A percentile compares a stretch with the other conserved stretches of the same genome.
phyloP scores from a whole-genome alignment of 2,888 invertebrate species.

The Plebejus argus region DNA sequence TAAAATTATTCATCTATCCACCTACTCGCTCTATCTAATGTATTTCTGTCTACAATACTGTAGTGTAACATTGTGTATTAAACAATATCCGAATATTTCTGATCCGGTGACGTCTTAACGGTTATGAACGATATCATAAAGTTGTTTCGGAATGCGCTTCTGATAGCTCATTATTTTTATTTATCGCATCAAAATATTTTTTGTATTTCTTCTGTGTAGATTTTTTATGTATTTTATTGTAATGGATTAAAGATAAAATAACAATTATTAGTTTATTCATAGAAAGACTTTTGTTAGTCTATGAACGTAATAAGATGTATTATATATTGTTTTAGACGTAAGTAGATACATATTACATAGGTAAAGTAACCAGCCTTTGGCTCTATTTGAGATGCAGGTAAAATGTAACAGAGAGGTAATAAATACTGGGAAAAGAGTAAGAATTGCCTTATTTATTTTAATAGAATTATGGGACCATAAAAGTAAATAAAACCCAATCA shows the following conservation, averaged over 20 bases:
- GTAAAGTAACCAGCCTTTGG: no score
- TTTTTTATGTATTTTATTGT: conserved; percentile 22
- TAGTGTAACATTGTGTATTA: not conserved
- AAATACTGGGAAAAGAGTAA: no score
- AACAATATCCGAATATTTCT: conserved; percentile 52
- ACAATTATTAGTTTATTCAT: not conserved
- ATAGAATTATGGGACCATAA: no score
- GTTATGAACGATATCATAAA: conserved; percentile 64
- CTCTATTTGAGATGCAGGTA: no score
- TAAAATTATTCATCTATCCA: not conserved
- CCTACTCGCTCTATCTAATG: not conserved
- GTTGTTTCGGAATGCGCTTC: conserved; percentile 46
- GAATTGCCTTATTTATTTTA: no score
- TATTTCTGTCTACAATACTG: not conserved
- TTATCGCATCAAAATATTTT: conserved; percentile 40
- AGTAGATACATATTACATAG: no score
- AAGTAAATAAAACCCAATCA: not conserved
- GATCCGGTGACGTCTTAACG: conserved; percentile 69
- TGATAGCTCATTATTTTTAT: conserved; percentile 43
- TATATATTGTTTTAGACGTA: no score
- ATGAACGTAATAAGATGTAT: no score
- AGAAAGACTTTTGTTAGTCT: not conserved
- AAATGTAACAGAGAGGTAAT: no score
- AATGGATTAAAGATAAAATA: not conserved
- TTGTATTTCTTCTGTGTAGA: conserved; percentile 7